These are phyloP conservation scores for Catharus minimus DNA, from an alignment of 2,113 vertebrate genomes.

Conservation along the genomic window DNA sequence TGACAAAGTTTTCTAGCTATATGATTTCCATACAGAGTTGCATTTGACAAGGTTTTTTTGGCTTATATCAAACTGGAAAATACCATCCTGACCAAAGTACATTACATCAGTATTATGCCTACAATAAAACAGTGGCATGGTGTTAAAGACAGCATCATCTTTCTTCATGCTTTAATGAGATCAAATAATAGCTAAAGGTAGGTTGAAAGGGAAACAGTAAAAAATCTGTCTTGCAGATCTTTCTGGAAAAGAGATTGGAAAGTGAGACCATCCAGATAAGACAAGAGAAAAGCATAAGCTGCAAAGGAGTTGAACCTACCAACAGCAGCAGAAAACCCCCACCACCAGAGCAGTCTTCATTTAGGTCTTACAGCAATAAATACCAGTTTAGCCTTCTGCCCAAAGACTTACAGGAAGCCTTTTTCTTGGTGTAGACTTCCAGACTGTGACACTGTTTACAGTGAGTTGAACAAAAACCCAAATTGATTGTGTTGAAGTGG, in stretches of 20 bases:
- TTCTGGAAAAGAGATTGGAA: neutral
- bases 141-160: neutral
- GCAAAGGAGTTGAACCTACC: neutral
- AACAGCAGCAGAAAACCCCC: neutral
- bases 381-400: neutral
- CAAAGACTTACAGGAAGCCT: neutral
- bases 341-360: neutral
- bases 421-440: neutral
- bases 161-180: neutral
- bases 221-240: neutral
- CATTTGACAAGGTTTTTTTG: slow-evolving; percentile 23
- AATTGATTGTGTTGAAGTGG: neutral
- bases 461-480: neutral
- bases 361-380: neutral
- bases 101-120: neutral
- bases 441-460: neutral
- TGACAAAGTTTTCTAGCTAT: neutral
- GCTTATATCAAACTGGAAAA: slow-evolving; percentile 3
- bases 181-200: neutral
- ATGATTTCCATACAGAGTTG: neutral
- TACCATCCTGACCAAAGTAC: neutral
- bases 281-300: neutral
- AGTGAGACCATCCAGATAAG: neutral
- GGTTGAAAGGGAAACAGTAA: neutral
- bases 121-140: neutral